Conservation (phyloP, 2,888 invertebrate genomes). For the Pandemis heparana region DNA sequence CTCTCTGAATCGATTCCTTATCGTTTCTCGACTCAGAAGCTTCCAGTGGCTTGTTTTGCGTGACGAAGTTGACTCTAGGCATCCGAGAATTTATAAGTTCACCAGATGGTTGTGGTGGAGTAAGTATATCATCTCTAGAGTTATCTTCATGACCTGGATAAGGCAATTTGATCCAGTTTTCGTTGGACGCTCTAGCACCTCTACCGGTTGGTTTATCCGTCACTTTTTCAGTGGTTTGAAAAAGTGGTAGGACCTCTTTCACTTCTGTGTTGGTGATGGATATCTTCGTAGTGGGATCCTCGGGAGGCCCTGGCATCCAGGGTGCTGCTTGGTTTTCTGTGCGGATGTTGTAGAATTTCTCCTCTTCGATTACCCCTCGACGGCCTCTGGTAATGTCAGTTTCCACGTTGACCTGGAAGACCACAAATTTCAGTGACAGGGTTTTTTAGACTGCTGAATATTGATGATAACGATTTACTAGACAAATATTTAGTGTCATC, state of each 20-base stretch:
- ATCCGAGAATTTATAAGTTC: slow-evolving; percentile 86
- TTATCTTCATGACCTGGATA: slow-evolving; percentile 74
- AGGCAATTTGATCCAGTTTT: slow-evolving; percentile 87
- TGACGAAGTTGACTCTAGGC: slow-evolving; percentile 88
- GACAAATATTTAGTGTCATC: no score
- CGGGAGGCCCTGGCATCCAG: slow-evolving; percentile 78
- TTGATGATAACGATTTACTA: no score
- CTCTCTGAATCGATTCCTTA: slow-evolving; percentile 77
- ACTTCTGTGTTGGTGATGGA: slow-evolving; percentile 69
- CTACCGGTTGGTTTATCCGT: slow-evolving; percentile 85
- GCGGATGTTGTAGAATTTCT: slow-evolving; percentile 74
- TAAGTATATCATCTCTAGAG: slow-evolving; percentile 74
- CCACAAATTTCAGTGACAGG: neutral
- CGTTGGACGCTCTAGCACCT: slow-evolving; percentile 86
- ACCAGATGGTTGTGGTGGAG: slow-evolving; percentile 82
- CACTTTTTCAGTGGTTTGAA: slow-evolving; percentile 76
- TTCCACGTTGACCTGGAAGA: slow-evolving; percentile 62
- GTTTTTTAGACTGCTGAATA: neutral
- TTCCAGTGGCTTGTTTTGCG: slow-evolving; percentile 85
- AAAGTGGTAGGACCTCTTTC: slow-evolving; percentile 64
- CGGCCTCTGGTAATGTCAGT: slow-evolving; percentile 67
- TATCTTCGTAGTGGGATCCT: slow-evolving; percentile 76
- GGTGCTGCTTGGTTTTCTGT: slow-evolving; percentile 65
- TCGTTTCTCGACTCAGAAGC: slow-evolving; percentile 82
- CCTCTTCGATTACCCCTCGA: slow-evolving; percentile 81